A percentile compares a stretch with the other conserved stretches of the same genome.
phyloP scores from a whole-genome alignment of 1,140 invertebrate genomes.

The Drosophila burlai region DNA sequence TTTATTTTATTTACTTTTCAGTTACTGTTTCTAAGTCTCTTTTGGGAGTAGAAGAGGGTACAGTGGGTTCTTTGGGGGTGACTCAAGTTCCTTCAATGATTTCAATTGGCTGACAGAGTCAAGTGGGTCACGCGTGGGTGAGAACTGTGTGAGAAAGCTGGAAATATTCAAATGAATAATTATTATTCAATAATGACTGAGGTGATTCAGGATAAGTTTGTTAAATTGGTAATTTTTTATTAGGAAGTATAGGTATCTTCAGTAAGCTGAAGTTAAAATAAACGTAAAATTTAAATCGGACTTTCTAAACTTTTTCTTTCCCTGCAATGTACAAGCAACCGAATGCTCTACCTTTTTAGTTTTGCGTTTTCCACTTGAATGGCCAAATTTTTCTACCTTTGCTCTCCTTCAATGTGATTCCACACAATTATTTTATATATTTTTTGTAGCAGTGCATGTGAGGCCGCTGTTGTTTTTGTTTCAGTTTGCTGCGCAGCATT shows the following conservation, averaged over 20 bases:
- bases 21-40: neutral
- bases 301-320: conserved; percentile 3
- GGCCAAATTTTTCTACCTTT: conserved; percentile 18
- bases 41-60: neutral
- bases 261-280: neutral
- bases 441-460: neutral
- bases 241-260: neutral
- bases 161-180: neutral
- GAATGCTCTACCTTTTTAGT: conserved; percentile 52
- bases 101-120: conserved; percentile 22
- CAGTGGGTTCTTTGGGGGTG: neutral
- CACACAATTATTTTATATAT: conserved; percentile 7
- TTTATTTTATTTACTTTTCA: conserved; percentile 26
- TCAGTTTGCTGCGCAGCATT: conserved; percentile 62
- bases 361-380: conserved; percentile 67
- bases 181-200: too few species aligned
- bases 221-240: too few species aligned
- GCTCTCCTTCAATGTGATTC: neutral
- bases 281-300: neutral
- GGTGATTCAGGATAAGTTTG: too few species aligned
- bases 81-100: neutral
- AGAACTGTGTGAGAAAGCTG: neutral
- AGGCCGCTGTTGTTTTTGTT: conserved; percentile 39
- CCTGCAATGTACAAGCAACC: conserved; percentile 1
- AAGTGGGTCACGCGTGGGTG: conserved; percentile 27